phyloP scores from a whole-genome alignment of 2,113 vertebrate genomes.

The human (Homo sapiens) region DNA sequence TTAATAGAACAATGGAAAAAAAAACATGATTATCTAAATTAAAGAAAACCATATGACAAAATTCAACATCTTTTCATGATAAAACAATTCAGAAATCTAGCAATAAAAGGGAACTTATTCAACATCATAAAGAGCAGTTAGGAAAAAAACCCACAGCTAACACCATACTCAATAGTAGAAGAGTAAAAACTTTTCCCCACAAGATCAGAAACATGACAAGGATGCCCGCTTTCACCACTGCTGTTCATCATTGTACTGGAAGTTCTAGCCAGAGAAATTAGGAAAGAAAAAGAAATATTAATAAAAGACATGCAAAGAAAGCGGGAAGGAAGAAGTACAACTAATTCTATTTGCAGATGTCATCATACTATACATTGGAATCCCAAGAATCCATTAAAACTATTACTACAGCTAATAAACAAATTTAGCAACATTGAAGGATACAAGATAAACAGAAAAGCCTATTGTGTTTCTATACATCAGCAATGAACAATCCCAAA shows the following conservation, averaged over 20 bases:
- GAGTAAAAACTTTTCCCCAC: neutral
- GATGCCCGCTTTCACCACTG: neutral
- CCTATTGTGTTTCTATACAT: neutral
- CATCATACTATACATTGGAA: too few relatives aligned
- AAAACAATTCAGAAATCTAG: neutral
- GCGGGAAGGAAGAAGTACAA: neutral
- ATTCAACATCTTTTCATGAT: neutral
- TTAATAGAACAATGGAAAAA: neutral
- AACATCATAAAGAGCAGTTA: neutral
- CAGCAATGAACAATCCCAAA: neutral
- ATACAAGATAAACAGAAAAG: neutral
- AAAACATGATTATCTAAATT: neutral
- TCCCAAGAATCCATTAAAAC: neutral
- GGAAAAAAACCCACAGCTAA: neutral
- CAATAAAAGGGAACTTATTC: neutral
- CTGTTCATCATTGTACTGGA: neutral
- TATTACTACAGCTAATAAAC: neutral
- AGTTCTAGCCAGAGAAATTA: neutral
- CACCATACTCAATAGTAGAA: neutral
- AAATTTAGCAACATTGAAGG: neutral
- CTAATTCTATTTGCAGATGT: neutral
- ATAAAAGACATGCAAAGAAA: neutral
- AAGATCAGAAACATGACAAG: neutral
- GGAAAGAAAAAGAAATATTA: too few relatives aligned
- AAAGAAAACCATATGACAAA: neutral